These are phyloP conservation scores for Drosophila pruinosa DNA, from an alignment of 1,140 invertebrate species.

Conservation along the genomic window DNA sequence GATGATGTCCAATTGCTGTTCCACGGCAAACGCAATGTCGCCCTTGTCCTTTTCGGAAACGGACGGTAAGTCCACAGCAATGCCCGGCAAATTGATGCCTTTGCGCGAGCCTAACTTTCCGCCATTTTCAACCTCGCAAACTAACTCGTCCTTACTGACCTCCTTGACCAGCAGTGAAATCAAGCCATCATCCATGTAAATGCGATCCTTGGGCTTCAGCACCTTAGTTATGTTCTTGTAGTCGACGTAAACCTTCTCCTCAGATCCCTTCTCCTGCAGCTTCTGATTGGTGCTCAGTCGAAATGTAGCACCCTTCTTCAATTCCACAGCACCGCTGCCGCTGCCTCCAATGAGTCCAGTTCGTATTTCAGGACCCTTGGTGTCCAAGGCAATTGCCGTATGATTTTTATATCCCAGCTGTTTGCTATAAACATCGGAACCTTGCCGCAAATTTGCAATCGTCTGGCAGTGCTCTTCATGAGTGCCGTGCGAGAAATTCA, in stretches of 20 bases:
- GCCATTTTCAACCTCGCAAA: slow-evolving; percentile 96
- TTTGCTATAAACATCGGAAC: slow-evolving; percentile 90
- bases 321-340: slow-evolving; percentile 92
- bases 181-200: slow-evolving; percentile 92
- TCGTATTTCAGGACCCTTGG: slow-evolving; percentile 98
- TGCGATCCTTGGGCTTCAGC: slow-evolving; percentile 90
- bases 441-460: slow-evolving; percentile 92
- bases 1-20: slow-evolving; percentile 15
- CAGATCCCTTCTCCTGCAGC: slow-evolving; percentile 90
- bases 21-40: slow-evolving; percentile 7
- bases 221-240: slow-evolving; percentile 93
- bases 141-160: slow-evolving; percentile 82
- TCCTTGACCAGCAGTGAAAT: slow-evolving; percentile 94
- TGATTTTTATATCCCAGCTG: not conserved
- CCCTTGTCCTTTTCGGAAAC: slow-evolving; percentile 83
- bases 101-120: slow-evolving; percentile 96
- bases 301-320: slow-evolving; percentile 88
- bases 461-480: slow-evolving; percentile 96
- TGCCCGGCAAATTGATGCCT: slow-evolving; percentile 96
- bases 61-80: slow-evolving; percentile 96
- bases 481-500: slow-evolving; percentile 98
- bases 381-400: slow-evolving; percentile 85
- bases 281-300: slow-evolving; percentile 93
- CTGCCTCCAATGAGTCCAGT: slow-evolving; percentile 93
- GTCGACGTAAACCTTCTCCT: slow-evolving; percentile 88